Conservation (phyloP, 2,797 vertebrate genomes). For the Aselliscus stoliczkanus region DNA sequence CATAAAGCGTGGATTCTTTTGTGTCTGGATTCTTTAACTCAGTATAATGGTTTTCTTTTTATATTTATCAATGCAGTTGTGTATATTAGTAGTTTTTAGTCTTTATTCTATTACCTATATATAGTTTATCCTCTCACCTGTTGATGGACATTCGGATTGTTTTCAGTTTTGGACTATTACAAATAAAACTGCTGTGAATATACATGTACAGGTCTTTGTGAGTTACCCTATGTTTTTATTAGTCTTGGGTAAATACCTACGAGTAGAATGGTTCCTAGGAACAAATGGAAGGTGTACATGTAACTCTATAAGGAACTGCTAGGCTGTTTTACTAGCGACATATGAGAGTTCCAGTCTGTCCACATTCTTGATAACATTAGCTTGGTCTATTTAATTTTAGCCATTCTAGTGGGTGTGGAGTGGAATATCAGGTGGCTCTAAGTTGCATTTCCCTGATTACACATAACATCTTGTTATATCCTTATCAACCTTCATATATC, state of each 20-base stretch:
- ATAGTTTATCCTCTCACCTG: background rate
- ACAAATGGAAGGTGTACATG: background rate
- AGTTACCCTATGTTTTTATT: background rate
- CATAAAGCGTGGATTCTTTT: background rate
- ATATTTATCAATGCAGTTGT: background rate
- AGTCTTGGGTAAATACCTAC: background rate
- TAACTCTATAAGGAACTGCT: background rate
- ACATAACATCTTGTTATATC: background rate
- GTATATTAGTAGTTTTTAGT: background rate
- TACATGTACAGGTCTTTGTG: background rate
- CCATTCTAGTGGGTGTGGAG: background rate
- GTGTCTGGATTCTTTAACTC: background rate
- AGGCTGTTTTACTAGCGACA: background rate
- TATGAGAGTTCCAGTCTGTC: background rate
- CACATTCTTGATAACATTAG: background rate
- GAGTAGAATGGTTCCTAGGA: background rate
- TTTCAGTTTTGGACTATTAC: background rate
- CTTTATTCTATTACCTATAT: background rate
- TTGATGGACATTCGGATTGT: background rate
- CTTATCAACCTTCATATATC: background rate
- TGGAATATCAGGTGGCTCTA: background rate
- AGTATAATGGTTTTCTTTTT: background rate
- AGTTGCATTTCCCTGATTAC: background rate
- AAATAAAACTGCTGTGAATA: background rate
- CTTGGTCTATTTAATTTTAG: constrained; percentile 6